Conservation (phyloP, 2,888 invertebrate species). For the Girardia tigrina region DNA sequence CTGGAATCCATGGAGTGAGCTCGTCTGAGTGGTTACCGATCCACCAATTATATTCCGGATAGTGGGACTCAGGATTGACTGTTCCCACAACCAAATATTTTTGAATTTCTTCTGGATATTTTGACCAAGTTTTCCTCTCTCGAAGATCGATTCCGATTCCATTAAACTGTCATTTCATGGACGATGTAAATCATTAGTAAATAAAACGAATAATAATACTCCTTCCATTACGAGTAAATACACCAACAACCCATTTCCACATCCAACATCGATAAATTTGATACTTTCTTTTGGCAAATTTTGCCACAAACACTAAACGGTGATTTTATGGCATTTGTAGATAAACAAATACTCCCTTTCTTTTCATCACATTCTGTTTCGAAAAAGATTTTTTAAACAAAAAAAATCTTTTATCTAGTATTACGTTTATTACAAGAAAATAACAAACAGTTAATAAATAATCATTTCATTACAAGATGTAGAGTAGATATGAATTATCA, state of each 20-base stretch:
- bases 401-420: no score
- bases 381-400: no score
- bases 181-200: constrained; percentile 21
- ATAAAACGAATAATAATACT: constrained; percentile 40
- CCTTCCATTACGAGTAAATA: constrained; percentile 72
- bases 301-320: constrained; percentile 60
- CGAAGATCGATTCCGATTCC: constrained; percentile 65
- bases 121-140: constrained; percentile 72
- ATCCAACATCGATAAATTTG: constrained; percentile 77
- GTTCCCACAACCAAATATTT: background rate
- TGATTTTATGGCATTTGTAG: background rate
- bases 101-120: constrained; percentile 50
- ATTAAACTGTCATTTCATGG: constrained; percentile 41
- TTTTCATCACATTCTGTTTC: no score
- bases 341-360: background rate
- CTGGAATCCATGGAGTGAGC: constrained; percentile 92
- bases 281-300: constrained; percentile 47
- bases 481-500: no score
- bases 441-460: no score
- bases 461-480: no score
- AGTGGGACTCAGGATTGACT: constrained; percentile 21
- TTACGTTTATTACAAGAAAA: no score
- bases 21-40: constrained; percentile 98
- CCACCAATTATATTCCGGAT: constrained; percentile 59
- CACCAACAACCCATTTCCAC: constrained; percentile 87